Evolutionary conservation across 2,113 vertebrate species (phyloP).

Genomic region (Corapipo altera): DNA sequence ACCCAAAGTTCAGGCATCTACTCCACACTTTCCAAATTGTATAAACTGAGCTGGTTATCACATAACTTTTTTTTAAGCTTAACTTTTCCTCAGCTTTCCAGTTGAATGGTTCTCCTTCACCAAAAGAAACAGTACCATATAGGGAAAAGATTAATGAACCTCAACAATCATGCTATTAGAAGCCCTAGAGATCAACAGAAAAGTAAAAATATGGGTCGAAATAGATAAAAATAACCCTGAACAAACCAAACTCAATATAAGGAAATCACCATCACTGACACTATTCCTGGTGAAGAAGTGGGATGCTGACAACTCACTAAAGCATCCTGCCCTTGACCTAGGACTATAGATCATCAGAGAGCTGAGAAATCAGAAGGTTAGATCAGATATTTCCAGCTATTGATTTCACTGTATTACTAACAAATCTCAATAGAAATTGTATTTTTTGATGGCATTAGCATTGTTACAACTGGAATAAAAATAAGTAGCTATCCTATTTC

Average conservation of each 20-base stretch:
- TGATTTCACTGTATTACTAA: neutral
- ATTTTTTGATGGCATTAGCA: neutral
- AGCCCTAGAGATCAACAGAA: neutral
- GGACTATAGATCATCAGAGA: neutral
- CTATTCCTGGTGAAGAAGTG: neutral
- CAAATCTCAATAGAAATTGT: neutral
- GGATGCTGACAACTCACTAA: neutral
- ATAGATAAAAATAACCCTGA: neutral
- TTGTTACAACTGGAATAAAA: neutral
- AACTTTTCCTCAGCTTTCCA: neutral
- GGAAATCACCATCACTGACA: neutral
- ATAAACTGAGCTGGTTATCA: neutral
- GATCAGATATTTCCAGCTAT: neutral
- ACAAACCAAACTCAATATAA: neutral
- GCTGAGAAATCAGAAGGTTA: neutral
- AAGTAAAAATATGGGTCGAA: neutral
- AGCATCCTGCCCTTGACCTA: neutral
- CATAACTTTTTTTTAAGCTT: neutral
- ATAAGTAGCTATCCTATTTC: neutral
- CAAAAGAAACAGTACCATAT: neutral
- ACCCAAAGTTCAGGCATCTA: neutral
- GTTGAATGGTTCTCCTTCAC: accelerated
- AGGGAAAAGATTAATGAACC: neutral
- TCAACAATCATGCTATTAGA: neutral
- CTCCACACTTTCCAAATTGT: neutral